These are phyloP conservation scores for Saturnia japonica DNA, from an alignment of 2,888 invertebrate genomes.

Conservation along the genomic window DNA sequence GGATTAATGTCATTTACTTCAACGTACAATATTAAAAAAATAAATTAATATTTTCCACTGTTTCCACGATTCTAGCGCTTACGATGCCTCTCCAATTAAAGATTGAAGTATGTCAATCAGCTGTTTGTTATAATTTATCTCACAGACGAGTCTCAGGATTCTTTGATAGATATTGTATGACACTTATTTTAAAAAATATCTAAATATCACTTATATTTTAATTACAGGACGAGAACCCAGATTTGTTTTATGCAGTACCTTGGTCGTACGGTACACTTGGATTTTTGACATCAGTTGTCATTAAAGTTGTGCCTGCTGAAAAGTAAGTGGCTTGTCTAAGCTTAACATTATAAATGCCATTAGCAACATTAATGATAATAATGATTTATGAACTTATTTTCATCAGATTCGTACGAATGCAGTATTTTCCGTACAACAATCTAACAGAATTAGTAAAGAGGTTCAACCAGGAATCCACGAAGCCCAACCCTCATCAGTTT, in stretches of 20 bases:
- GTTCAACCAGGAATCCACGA: constrained; percentile 78
- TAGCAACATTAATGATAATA: not conserved
- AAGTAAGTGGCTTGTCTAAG: constrained; percentile 60
- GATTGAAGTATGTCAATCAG: too few relatives aligned
- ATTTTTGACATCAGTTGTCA: constrained; percentile 88
- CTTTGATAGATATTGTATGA: too few relatives aligned
- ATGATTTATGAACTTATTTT: not conserved
- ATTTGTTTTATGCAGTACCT: constrained; percentile 89
- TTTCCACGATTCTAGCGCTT: too few relatives aligned
- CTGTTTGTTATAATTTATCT: too few relatives aligned
- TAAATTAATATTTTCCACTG: too few relatives aligned
- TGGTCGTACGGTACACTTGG: constrained; percentile 94
- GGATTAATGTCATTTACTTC: too few relatives aligned
- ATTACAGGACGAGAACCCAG: constrained; percentile 84
- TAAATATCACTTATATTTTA: constrained; percentile 17
- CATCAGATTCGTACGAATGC: constrained; percentile 82
- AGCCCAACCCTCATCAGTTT: constrained; percentile 84
- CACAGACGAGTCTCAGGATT: too few relatives aligned
- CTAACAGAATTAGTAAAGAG: constrained; percentile 74
- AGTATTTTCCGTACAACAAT: constrained; percentile 84
- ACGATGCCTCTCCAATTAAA: too few relatives aligned
- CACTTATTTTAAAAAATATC: not conserved
- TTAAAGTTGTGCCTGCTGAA: constrained; percentile 88
- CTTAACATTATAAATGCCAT: not conserved
- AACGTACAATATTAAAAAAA: too few relatives aligned